Conservation (phyloP, 2,113 vertebrate species). For the Chunga burmeisteri region DNA sequence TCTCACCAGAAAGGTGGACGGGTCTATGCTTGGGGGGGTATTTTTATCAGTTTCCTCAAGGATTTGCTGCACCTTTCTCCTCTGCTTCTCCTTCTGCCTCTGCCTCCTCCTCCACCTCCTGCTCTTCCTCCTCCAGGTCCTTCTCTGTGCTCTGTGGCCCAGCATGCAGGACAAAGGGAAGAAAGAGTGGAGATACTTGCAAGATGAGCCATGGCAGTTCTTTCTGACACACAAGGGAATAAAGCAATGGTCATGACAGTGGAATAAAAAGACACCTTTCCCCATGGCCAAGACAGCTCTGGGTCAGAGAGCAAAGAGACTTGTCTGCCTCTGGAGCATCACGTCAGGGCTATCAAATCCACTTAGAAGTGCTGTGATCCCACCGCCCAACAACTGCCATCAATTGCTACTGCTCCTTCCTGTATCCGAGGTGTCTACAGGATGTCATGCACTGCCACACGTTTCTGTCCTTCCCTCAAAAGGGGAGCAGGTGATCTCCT, state of each 20-base stretch:
- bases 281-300: not conserved
- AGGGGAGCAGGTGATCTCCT: not conserved
- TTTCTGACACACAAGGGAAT: not conserved
- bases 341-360: not conserved
- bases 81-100: slow-evolving; percentile 71
- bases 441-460: not conserved
- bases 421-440: not conserved
- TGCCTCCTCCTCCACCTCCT: slow-evolving; percentile 69
- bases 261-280: not conserved
- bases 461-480: not conserved
- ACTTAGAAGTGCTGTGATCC: not conserved
- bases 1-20: slow-evolving; percentile 67
- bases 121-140: slow-evolving; percentile 69
- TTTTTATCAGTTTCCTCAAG: slow-evolving; percentile 70
- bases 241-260: not conserved
- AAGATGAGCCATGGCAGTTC: not conserved
- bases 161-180: slow-evolving; percentile 75
- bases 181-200: slow-evolving; percentile 71
- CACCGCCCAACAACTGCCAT: not conserved
- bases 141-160: slow-evolving; percentile 76
- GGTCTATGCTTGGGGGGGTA: slow-evolving; percentile 51
- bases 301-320: not conserved
- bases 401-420: not conserved
- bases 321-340: not conserved
- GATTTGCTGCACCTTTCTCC: slow-evolving; percentile 79